These are phyloP conservation scores for Platalea minor DNA, from an alignment of 2,797 vertebrate species.

Conservation along the genomic window DNA sequence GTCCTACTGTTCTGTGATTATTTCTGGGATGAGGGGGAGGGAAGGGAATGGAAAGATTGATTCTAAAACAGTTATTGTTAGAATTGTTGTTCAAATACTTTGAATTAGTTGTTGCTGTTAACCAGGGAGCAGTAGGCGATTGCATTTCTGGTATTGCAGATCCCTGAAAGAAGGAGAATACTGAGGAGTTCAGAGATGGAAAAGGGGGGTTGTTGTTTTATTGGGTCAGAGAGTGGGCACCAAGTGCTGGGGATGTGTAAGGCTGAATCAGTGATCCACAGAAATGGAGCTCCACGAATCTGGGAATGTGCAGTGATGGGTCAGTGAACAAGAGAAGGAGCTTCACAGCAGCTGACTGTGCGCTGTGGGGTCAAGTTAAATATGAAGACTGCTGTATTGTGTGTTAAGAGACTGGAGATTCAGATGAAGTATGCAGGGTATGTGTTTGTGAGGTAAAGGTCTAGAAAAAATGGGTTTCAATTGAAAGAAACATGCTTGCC, in stretches of 20 bases:
- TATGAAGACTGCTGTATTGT: background rate
- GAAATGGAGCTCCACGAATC: background rate
- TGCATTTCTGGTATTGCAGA: conserved; percentile 44
- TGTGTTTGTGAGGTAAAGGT: conserved; percentile 5
- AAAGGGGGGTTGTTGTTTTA: background rate
- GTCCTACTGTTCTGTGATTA: background rate
- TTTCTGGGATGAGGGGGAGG: background rate
- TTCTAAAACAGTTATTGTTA: conserved; percentile 1
- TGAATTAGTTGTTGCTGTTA: conserved; percentile 63
- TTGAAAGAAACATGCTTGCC: background rate
- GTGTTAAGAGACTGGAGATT: background rate
- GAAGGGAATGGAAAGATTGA: background rate
- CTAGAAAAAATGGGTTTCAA: conserved; percentile 22
- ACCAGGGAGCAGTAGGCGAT: conserved; percentile 11
- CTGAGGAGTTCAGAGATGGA: conserved; percentile 29
- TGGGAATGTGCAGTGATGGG: conserved; percentile 53
- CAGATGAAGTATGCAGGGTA: background rate
- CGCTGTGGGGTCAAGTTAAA: conserved; percentile 40
- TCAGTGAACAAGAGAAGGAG: conserved; percentile 47
- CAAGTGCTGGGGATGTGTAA: conserved; percentile 28
- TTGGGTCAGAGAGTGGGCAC: conserved; percentile 25
- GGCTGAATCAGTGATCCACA: conserved; percentile 9
- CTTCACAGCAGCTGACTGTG: conserved; percentile 24
- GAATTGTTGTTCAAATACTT: conserved; percentile 53
- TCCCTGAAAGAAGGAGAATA: conserved; percentile 11